A percentile compares a stretch with the other conserved stretches of the same genome.
These are phyloP conservation scores for Dromius quadrimaculatus DNA, from an alignment of 2,888 invertebrate genomes.

Conservation along the genomic window DNA sequence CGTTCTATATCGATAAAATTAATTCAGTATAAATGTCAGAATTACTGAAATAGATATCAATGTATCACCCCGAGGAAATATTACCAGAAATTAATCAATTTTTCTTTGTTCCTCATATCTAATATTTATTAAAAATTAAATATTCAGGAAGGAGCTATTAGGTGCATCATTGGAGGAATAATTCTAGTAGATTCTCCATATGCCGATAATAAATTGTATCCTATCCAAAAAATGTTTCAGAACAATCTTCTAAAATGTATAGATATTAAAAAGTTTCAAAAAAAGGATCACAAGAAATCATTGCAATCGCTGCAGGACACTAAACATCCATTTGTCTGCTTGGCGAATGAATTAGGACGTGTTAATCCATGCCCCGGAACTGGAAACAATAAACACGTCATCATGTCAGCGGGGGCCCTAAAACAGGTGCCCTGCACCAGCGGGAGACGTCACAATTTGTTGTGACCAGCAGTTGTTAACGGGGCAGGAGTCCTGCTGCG, in stretches of 20 bases:
- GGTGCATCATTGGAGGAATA: no score
- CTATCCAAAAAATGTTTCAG: no score
- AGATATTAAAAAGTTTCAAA: no score
- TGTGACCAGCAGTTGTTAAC: not conserved
- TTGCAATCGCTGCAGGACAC: not conserved
- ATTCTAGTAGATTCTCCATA: no score
- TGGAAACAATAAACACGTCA: conserved; percentile 51
- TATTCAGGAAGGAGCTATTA: no score
- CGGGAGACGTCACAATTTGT: conserved; percentile 29
- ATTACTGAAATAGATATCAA: conserved; percentile 46
- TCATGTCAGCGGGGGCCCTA: conserved; percentile 62
- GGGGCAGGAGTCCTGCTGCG: conserved; percentile 5
- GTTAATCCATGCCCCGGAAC: conserved; percentile 27
- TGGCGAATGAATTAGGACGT: conserved; percentile 22
- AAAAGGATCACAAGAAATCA: no score
- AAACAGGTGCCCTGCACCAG: conserved; percentile 56
- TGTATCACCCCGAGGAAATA: no score
- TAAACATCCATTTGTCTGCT: conserved; percentile 18
- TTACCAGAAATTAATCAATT: no score
- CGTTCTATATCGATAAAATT: conserved; percentile 48
- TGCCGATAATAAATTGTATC: no score
- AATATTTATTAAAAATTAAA: no score
- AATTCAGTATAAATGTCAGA: conserved; percentile 46
- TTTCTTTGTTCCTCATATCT: no score
- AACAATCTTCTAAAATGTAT: no score